Conservation (phyloP, 2,888 invertebrate genomes). For the Ypsolopha scabrella region DNA sequence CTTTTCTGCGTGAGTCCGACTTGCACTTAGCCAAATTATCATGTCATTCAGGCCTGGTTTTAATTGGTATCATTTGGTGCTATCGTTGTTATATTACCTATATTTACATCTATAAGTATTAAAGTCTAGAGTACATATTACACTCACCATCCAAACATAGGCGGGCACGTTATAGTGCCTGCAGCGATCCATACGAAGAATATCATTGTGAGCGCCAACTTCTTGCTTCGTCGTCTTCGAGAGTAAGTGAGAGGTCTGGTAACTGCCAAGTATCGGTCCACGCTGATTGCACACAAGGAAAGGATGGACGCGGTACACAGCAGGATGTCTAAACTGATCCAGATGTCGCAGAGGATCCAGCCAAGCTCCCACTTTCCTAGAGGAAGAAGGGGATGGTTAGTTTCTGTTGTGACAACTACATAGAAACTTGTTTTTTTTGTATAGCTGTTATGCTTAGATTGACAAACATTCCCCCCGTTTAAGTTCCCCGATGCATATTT, state of each 20-base stretch:
- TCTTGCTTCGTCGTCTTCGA: constrained; percentile 85
- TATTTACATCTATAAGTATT: too few relatives aligned
- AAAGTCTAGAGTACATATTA: too few relatives aligned
- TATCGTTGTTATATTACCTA: too few relatives aligned
- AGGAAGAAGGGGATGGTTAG: not conserved
- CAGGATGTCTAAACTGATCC: constrained; percentile 94
- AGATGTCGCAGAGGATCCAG: constrained; percentile 87
- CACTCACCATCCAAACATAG: constrained; percentile 90
- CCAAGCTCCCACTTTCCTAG: constrained; percentile 90
- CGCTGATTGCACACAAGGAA: constrained; percentile 92
- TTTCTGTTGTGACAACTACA: not conserved
- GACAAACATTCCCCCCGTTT: too few relatives aligned
- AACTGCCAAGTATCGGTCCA: constrained; percentile 92
- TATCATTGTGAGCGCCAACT: constrained; percentile 88
- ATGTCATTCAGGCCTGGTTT: too few relatives aligned
- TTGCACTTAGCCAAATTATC: too few relatives aligned
- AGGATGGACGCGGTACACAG: constrained; percentile 95
- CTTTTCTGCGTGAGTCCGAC: too few relatives aligned
- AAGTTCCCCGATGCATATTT: too few relatives aligned
- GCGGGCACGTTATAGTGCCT: constrained; percentile 92
- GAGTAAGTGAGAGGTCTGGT: constrained; percentile 94
- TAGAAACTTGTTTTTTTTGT: not conserved
- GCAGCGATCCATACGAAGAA: constrained; percentile 92
- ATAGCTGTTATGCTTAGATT: too few relatives aligned
- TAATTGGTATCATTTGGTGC: too few relatives aligned